A percentile compares a stretch with the other conserved stretches of the same genome.
Evolutionary conservation across 2,797 vertebrate species (phyloP).

Genomic region (Austrolebias charrua): DNA sequence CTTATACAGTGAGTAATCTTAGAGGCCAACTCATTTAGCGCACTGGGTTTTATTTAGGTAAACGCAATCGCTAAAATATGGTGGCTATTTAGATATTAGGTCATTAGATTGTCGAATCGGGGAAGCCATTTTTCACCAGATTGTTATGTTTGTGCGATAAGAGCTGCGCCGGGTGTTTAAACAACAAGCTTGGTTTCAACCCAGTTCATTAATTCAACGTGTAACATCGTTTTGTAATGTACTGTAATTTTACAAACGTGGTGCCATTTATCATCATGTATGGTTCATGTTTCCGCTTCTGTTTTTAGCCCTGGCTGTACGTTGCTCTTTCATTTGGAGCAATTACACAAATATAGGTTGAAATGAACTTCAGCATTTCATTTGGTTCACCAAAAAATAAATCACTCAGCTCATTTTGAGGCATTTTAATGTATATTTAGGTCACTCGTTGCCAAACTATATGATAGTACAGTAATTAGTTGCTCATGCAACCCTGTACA

Average conservation of each 20-base stretch:
- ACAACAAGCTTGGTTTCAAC: not conserved
- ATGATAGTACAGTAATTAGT: not conserved
- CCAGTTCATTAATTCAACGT: not conserved
- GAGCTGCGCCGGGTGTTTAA: conserved; percentile 9
- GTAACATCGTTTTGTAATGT: conserved; percentile 1
- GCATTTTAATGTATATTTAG: not conserved
- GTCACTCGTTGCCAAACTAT: not conserved
- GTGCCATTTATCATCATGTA: not conserved
- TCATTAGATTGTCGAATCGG: conserved; percentile 64
- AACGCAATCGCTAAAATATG: conserved; percentile 41
- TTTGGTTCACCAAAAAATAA: not conserved
- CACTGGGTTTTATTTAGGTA: conserved; percentile 22
- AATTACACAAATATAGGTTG: not conserved
- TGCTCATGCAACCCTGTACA: not conserved
- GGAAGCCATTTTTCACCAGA: conserved; percentile 70
- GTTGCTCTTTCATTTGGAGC: not conserved
- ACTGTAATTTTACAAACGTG: not conserved
- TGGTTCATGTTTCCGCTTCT: not conserved
- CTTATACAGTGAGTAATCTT: not conserved
- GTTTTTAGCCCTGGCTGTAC: not conserved
- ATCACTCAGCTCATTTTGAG: not conserved
- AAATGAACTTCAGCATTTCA: not conserved
- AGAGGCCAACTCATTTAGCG: not conserved
- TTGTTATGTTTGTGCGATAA: conserved; percentile 46
- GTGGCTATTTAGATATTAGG: conserved; percentile 65